phyloP scores from a whole-genome alignment of 2,797 vertebrate species.

The Pangasius sanitwongsei region DNA sequence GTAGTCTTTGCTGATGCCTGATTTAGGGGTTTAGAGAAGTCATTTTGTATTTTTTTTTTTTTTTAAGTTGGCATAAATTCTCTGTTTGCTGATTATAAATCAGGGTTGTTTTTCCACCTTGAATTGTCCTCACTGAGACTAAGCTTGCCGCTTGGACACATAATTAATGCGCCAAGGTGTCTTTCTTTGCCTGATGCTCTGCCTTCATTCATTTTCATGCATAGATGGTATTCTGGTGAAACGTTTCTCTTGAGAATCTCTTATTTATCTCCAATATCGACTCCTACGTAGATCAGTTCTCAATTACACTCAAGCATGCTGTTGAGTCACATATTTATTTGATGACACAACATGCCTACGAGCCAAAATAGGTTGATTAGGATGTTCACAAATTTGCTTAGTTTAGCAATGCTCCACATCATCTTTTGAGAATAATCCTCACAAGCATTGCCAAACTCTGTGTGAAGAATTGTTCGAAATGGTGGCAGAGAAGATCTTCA shows the following conservation, averaged over 20 bases:
- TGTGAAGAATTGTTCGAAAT: neutral
- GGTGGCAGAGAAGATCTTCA: neutral
- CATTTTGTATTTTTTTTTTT: neutral
- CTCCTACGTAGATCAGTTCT: neutral
- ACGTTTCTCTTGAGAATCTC: neutral
- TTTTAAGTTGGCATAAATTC: neutral
- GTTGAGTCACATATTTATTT: constrained; percentile 11
- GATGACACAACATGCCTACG: neutral
- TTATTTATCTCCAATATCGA: constrained; percentile 22
- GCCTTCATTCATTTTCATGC: constrained; percentile 24
- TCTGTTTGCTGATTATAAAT: constrained; percentile 36
- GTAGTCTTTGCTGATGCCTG: neutral
- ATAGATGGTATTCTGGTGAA: neutral
- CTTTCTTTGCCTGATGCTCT: constrained; percentile 23
- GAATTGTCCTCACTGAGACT: constrained; percentile 44
- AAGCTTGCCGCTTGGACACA: constrained; percentile 29
- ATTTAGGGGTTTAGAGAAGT: neutral
- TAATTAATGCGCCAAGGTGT: constrained; percentile 48
- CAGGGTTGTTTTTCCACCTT: constrained; percentile 49
- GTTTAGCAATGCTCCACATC: constrained; percentile 1
- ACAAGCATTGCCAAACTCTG: constrained; percentile 11
- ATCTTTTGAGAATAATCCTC: constrained; percentile 9
- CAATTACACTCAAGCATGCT: neutral
- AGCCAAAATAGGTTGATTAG: neutral
- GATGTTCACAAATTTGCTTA: constrained; percentile 1